Percentiles rank a stretch among this genome's conserved stretches.
These are phyloP conservation scores for Naja naja DNA, from an alignment of 2,113 vertebrate genomes.

Conservation along the genomic window DNA sequence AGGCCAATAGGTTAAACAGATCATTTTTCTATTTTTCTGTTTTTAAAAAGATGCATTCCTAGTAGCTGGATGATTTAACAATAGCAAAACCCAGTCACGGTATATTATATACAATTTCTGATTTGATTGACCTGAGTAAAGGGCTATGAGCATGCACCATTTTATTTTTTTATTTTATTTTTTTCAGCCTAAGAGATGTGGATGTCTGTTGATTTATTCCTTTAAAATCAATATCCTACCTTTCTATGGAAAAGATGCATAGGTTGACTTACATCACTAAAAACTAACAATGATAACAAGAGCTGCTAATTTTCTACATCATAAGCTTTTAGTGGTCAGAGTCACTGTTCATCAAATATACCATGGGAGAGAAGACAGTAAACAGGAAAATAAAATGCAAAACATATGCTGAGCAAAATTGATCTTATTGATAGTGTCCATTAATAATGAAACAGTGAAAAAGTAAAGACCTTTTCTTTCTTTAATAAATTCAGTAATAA, in stretches of 20 bases:
- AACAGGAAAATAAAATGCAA: background rate
- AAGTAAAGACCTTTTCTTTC: background rate
- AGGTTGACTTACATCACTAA: background rate
- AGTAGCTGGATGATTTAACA: background rate
- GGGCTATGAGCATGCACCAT: background rate
- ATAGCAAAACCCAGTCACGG: background rate
- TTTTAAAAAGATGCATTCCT: background rate
- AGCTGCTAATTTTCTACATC: background rate
- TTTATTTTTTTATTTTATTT: background rate
- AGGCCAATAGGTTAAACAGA: background rate
- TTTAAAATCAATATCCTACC: background rate
- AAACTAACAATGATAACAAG: background rate
- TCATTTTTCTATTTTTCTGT: background rate
- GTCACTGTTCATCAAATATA: background rate
- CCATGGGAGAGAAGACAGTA: background rate
- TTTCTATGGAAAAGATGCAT: background rate
- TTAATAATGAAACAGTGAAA: background rate
- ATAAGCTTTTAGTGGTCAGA: background rate
- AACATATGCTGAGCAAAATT: background rate
- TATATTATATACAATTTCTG: background rate
- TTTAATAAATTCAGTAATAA: background rate
- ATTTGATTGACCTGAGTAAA: background rate
- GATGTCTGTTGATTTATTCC: background rate
- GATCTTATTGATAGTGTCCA: background rate
- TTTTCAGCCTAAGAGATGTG: background rate